Conservation (phyloP, 2,888 invertebrate genomes). For the Diachrysia chrysitis region DNA sequence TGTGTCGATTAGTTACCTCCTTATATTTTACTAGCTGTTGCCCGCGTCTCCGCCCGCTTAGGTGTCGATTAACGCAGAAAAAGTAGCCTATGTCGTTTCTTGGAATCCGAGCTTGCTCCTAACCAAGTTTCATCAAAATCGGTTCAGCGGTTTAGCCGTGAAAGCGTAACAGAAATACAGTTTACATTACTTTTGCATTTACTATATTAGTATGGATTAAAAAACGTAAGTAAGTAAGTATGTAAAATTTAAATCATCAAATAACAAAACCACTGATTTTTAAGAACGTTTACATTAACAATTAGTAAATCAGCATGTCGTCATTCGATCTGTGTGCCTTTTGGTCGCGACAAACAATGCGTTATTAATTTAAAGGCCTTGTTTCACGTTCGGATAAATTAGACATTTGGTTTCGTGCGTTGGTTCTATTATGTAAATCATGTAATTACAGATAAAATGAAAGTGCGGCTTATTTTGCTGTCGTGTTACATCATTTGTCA, state of each 20-base stretch:
- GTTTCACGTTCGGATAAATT: constrained; percentile 30
- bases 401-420: constrained; percentile 30
- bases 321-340: constrained; percentile 42
- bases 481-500: constrained; percentile 8
- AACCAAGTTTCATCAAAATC: too few relatives aligned
- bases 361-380: constrained; percentile 11
- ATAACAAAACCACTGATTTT: background rate
- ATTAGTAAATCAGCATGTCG: constrained; percentile 17
- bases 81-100: too few relatives aligned
- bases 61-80: too few relatives aligned
- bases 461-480: constrained; percentile 10
- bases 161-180: too few relatives aligned
- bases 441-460: constrained; percentile 16
- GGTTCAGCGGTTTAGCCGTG: too few relatives aligned
- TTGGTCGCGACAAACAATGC: constrained; percentile 35
- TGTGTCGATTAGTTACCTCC: background rate
- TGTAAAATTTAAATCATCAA: background rate
- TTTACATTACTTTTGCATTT: too few relatives aligned
- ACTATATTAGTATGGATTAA: too few relatives aligned
- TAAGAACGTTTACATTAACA: background rate
- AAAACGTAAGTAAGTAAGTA: too few relatives aligned
- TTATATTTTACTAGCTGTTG: background rate
- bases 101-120: too few relatives aligned
- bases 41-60: too few relatives aligned
- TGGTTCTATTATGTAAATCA: constrained; percentile 24